These are phyloP conservation scores for Cryptophagus acutangulus DNA, from an alignment of 2,888 invertebrate species.

Conservation along the genomic window DNA sequence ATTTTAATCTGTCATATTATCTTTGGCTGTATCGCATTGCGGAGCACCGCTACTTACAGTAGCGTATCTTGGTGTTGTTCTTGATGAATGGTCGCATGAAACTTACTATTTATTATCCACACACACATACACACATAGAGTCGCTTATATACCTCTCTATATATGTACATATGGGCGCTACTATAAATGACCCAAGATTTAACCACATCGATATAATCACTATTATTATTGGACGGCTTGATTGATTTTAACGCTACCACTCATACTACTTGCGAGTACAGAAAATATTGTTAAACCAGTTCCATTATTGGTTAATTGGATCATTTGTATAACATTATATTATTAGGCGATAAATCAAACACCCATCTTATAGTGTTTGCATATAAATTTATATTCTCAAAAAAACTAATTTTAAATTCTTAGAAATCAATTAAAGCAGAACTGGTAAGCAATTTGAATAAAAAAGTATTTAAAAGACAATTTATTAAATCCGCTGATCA, in stretches of 20 bases:
- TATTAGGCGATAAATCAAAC: conserved; percentile 34
- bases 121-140: too few relatives aligned
- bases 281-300: conserved; percentile 27
- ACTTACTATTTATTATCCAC: conserved; percentile 31
- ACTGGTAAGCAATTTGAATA: too few relatives aligned
- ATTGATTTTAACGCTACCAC: conserved; percentile 27
- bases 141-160: too few relatives aligned
- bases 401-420: too few relatives aligned
- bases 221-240: conserved; percentile 28
- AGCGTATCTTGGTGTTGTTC: conserved; percentile 29
- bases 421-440: too few relatives aligned
- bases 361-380: too few relatives aligned
- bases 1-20: conserved; percentile 26
- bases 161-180: conserved; percentile 26
- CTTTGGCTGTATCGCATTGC: conserved; percentile 22
- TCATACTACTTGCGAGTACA: conserved; percentile 16
- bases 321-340: conserved; percentile 33
- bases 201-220: conserved; percentile 33
- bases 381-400: too few relatives aligned
- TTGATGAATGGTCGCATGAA: conserved; percentile 34
- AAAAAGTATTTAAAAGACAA: too few relatives aligned
- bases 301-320: conserved; percentile 33
- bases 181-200: conserved; percentile 26
- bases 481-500: too few relatives aligned
- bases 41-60: conserved; percentile 29